A percentile compares a stretch with the other conserved stretches of the same genome.
Evolutionary conservation across 2,888 invertebrate genomes (phyloP).

Genomic region (Tenthredo notha): DNA sequence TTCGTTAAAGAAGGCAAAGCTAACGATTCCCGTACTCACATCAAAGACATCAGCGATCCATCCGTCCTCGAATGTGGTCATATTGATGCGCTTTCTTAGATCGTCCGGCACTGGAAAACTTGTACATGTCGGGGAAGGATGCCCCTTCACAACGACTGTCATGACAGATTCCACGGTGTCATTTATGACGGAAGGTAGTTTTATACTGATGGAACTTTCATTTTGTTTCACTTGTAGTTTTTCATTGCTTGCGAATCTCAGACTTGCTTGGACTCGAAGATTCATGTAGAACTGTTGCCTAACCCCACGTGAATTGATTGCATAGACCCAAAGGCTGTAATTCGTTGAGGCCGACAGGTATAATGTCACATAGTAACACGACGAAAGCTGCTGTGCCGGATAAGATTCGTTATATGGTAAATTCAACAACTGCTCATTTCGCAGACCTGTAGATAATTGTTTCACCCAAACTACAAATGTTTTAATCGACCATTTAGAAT

Average conservation of each 20-base stretch:
- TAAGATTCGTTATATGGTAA: rapidly evolving
- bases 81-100: not conserved
- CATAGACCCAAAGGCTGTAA: not conserved
- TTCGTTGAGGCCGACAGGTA: not conserved
- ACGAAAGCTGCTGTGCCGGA: not conserved
- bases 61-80: not conserved
- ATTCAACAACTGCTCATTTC: not conserved
- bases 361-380: not conserved
- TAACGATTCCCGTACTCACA: not conserved
- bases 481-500: not conserved
- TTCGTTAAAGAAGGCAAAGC: not conserved
- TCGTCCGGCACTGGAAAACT: not conserved
- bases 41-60: not conserved
- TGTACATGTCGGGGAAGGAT: not conserved
- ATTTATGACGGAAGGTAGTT: not conserved
- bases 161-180: not conserved
- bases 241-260: not conserved
- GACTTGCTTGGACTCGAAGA: not conserved
- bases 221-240: not conserved
- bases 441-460: not conserved
- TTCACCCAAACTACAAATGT: not conserved
- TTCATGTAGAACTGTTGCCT: rapidly evolving
- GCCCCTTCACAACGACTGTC: slow-evolving; percentile 9
- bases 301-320: not conserved
- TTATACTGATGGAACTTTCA: not conserved